Conservation (phyloP, 2,888 invertebrate species). For the Watsonalla binaria region DNA sequence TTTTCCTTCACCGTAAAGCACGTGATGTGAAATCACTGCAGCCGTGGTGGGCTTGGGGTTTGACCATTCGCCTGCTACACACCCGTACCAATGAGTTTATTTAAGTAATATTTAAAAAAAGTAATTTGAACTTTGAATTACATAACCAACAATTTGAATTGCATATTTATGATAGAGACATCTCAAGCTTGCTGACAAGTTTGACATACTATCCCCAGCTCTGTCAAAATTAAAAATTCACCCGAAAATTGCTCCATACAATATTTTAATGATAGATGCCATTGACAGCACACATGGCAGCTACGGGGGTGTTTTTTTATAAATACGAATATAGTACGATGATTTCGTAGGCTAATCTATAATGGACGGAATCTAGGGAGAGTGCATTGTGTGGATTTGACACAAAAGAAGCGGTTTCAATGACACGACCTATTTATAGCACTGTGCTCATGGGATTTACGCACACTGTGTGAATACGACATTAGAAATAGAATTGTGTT, state of each 20-base stretch:
- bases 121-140: too few relatives aligned
- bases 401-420: conserved; percentile 4
- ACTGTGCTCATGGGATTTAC: not conserved
- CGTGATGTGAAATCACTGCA: too few relatives aligned
- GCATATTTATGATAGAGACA: not conserved
- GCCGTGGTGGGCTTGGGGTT: too few relatives aligned
- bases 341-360: conserved; percentile 19
- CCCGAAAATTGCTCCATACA: not conserved
- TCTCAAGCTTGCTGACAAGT: not conserved
- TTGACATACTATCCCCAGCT: not conserved
- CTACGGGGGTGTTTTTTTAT: not conserved
- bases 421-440: conserved; percentile 7
- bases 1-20: too few relatives aligned
- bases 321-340: not conserved
- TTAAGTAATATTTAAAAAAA: too few relatives aligned
- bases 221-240: not conserved
- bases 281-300: not conserved
- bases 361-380: conserved; percentile 21
- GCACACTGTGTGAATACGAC: not conserved
- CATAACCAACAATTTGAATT: too few relatives aligned
- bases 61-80: too few relatives aligned
- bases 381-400: conserved; percentile 24
- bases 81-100: too few relatives aligned
- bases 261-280: not conserved
- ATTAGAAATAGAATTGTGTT: not conserved